These are phyloP conservation scores for Neuroscelio doddi DNA, from an alignment of 2,888 invertebrate species.

Conservation along the genomic window DNA sequence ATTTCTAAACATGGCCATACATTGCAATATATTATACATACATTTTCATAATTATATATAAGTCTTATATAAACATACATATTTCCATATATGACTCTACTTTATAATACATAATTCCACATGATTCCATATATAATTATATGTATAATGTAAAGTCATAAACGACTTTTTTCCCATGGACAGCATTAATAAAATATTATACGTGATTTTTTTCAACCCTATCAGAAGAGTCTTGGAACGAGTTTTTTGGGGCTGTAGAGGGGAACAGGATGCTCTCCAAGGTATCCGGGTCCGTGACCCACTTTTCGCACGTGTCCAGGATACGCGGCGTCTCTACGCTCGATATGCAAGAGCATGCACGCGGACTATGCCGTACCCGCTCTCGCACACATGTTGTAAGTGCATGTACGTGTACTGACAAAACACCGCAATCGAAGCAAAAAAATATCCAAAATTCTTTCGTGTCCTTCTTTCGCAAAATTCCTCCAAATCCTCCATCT, in stretches of 20 bases:
- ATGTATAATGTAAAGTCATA: no score
- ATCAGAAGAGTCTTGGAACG: slow-evolving; percentile 14
- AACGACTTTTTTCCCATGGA: no score
- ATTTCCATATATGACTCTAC: no score
- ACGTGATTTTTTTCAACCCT: slow-evolving; percentile 12
- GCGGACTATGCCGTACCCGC: slow-evolving; percentile 21
- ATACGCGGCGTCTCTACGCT: slow-evolving; percentile 35
- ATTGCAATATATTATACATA: no score
- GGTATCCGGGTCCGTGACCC: slow-evolving; percentile 43
- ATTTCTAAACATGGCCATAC: no score
- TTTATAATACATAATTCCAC: no score
- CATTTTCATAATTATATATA: no score
- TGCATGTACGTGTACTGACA: slow-evolving; percentile 27
- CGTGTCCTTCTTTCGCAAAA: no score
- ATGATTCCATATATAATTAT: no score
- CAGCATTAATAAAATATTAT: no score
- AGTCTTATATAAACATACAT: no score
- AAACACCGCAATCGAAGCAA: slow-evolving; percentile 19
- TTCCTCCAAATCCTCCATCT: no score
- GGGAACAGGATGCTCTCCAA: slow-evolving; percentile 19
- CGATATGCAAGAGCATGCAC: slow-evolving; percentile 34
- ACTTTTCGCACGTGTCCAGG: slow-evolving; percentile 47
- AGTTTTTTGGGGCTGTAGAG: slow-evolving; percentile 17
- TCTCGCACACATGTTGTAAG: slow-evolving; percentile 19
- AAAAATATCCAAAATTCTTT: neutral